Percentiles rank a stretch among this genome's conserved stretches.
phyloP scores from a whole-genome alignment of 2,888 invertebrate species.

The Silvanus unidentatus region DNA sequence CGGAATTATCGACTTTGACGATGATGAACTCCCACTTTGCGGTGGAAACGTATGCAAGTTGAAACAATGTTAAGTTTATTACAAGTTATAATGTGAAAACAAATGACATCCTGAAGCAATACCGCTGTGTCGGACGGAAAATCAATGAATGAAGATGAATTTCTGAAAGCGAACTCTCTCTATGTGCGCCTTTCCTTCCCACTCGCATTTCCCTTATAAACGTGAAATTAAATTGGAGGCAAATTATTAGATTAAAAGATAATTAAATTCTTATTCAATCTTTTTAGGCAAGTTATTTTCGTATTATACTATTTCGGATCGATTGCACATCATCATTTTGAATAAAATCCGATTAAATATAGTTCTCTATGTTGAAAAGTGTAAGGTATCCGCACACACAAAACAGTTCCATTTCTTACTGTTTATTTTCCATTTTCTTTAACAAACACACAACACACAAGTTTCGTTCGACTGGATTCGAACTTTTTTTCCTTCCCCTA shows the following conservation, averaged over 20 bases:
- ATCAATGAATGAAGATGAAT: conserved; percentile 24
- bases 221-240: conserved; percentile 8
- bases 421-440: too few relatives aligned
- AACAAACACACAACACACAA: too few relatives aligned
- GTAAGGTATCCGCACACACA: too few relatives aligned
- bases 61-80: conserved; percentile 21
- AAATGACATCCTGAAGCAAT: conserved; percentile 28
- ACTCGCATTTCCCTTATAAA: neutral
- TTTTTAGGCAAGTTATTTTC: conserved; percentile 1
- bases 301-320: neutral
- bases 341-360: too few relatives aligned
- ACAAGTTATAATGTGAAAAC: conserved; percentile 26
- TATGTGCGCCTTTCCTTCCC: neutral
- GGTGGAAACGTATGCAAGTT: conserved; percentile 9
- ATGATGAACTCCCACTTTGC: too few relatives aligned
- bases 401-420: too few relatives aligned
- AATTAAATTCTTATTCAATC: conserved; percentile 7
- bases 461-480: too few relatives aligned
- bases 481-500: too few relatives aligned
- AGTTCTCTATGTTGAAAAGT: too few relatives aligned
- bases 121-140: conserved; percentile 23
- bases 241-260: conserved; percentile 30
- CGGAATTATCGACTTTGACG: too few relatives aligned
- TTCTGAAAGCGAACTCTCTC: conserved; percentile 5
- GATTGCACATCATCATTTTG: too few relatives aligned